These are phyloP conservation scores for Oryzias javanicus DNA, from an alignment of 2,113 vertebrate species.

Conservation along the genomic window DNA sequence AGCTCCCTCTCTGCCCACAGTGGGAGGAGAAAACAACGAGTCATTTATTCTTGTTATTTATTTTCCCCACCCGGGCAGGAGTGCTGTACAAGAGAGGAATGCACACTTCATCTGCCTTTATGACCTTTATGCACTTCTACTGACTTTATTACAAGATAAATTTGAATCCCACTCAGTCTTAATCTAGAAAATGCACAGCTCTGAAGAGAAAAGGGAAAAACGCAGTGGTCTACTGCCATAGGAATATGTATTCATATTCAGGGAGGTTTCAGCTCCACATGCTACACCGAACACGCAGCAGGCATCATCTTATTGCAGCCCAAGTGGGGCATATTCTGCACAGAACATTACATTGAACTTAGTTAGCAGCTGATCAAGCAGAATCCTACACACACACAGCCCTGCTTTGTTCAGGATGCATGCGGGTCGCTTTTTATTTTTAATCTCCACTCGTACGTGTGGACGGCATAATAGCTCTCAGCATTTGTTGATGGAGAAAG, in stretches of 20 bases:
- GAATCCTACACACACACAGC: slow-evolving; percentile 44
- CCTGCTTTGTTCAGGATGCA: slow-evolving; percentile 49
- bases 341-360: slow-evolving; percentile 43
- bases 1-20: slow-evolving; percentile 43
- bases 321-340: slow-evolving; percentile 34
- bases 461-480: slow-evolving; percentile 51
- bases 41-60: slow-evolving; percentile 50
- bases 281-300: slow-evolving; percentile 26
- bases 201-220: slow-evolving; percentile 15
- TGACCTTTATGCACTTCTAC: slow-evolving; percentile 35
- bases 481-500: slow-evolving; percentile 49
- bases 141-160: slow-evolving; percentile 31
- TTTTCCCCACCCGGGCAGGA: slow-evolving; percentile 34
- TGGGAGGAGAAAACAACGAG: slow-evolving; percentile 31
- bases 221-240: slow-evolving; percentile 11
- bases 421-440: slow-evolving; percentile 48
- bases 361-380: slow-evolving; percentile 42
- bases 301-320: slow-evolving; percentile 35
- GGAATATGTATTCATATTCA: slow-evolving; percentile 15
- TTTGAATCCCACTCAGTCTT: slow-evolving; percentile 23
- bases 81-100: slow-evolving; percentile 6
- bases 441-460: slow-evolving; percentile 57
- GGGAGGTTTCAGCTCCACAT: slow-evolving; percentile 39
- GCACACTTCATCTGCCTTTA: slow-evolving; percentile 31
- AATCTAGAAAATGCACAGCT: slow-evolving; percentile 9